Percentiles rank a stretch among this genome's conserved stretches.
Evolutionary conservation across 2,888 invertebrate species (phyloP).

Genomic region (Cistogaster globosa): DNA sequence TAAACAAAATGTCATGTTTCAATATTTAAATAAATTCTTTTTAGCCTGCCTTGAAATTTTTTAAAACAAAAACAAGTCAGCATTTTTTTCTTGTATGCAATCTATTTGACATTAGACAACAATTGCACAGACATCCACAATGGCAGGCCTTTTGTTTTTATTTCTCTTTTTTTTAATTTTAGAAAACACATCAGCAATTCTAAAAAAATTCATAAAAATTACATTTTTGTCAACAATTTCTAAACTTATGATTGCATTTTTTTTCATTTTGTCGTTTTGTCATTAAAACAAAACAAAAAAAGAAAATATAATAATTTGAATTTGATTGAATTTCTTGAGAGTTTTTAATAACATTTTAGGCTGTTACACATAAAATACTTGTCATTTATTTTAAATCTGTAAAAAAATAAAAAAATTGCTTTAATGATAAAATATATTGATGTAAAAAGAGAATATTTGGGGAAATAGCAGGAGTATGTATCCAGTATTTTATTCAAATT

Average conservation of each 20-base stretch:
- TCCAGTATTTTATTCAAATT: constrained; percentile 20
- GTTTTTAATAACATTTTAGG: constrained; percentile 34
- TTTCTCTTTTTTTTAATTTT: background rate
- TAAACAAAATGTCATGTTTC: no score
- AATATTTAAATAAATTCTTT: background rate
- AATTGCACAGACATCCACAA: background rate
- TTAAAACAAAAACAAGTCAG: background rate
- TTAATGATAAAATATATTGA: background rate
- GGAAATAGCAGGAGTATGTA: background rate
- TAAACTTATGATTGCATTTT: constrained; percentile 17
- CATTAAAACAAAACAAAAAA: constrained; percentile 6
- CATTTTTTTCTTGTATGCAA: constrained; percentile 10
- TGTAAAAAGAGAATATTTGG: background rate
- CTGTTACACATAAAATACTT: constrained; percentile 8
- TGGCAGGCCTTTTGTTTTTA: background rate
- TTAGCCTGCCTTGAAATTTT: background rate
- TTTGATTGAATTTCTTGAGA: constrained; percentile 52
- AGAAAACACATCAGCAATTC: constrained; percentile 23
- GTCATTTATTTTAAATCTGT: constrained; percentile 6
- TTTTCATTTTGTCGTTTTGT: background rate
- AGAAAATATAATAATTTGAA: constrained; percentile 33
- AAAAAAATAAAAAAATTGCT: constrained; percentile 19
- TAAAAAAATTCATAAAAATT: background rate
- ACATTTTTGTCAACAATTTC: constrained; percentile 29
- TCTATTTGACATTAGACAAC: constrained; percentile 31